phyloP scores from a whole-genome alignment of 1,140 invertebrate genomes.

The Rhizoglyphus robini region DNA sequence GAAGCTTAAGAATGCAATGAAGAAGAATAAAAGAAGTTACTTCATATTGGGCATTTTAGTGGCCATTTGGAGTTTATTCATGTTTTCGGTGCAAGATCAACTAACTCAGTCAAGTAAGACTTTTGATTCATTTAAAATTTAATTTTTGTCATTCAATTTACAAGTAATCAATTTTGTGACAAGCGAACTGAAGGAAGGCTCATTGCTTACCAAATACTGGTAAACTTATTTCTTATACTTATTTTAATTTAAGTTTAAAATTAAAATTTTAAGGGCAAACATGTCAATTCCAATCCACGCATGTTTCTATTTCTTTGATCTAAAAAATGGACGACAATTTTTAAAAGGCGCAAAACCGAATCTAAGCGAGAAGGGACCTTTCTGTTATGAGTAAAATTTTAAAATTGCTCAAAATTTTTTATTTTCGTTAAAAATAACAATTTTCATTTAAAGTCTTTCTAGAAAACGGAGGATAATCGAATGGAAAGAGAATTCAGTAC shows the following conservation, averaged over 20 bases:
- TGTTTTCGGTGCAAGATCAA: not conserved
- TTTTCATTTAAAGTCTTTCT: not conserved
- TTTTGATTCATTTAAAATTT: not conserved
- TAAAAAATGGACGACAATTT: not conserved
- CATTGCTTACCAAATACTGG: not conserved
- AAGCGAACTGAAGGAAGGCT: not conserved
- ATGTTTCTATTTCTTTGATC: not conserved
- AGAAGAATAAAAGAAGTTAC: too few species aligned
- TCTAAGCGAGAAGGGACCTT: not conserved
- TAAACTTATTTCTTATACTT: too few species aligned
- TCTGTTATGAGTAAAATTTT: not conserved
- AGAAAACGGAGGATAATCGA: not conserved
- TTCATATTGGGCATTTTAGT: too few species aligned
- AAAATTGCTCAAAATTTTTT: not conserved
- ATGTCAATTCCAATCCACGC: not conserved
- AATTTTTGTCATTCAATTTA: not conserved
- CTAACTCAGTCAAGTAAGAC: not conserved
- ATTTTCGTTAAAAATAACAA: not conserved
- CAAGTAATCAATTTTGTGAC: not conserved
- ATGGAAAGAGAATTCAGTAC: not conserved
- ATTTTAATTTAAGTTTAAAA: not conserved
- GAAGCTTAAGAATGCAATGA: too few species aligned
- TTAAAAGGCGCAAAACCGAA: not conserved
- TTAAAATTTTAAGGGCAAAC: not conserved
- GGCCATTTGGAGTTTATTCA: constrained; percentile 11